These are phyloP conservation scores for Drosophila tani DNA, from an alignment of 1,140 invertebrate species.

Conservation along the genomic window DNA sequence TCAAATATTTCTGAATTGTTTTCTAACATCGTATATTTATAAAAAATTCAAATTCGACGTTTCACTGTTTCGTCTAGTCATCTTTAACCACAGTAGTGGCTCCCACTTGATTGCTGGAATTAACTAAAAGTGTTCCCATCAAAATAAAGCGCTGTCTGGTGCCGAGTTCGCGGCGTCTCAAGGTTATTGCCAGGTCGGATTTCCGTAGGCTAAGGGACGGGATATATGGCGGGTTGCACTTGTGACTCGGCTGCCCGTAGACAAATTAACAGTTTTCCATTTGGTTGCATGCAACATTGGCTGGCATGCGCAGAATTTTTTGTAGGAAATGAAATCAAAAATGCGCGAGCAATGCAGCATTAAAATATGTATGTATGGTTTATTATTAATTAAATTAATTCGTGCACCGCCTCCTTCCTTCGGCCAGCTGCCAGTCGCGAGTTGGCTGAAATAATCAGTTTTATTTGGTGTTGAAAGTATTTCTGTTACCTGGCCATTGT, in stretches of 20 bases:
- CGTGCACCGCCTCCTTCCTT: slow-evolving; percentile 39
- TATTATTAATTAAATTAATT: slow-evolving; percentile 79
- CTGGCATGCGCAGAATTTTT: slow-evolving; percentile 64
- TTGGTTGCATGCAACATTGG: slow-evolving; percentile 46
- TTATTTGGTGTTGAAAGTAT: slow-evolving; percentile 80
- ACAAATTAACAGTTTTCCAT: slow-evolving; percentile 57
- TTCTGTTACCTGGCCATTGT: slow-evolving; percentile 65
- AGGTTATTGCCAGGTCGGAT: slow-evolving; percentile 70
- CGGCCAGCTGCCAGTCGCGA: neutral
- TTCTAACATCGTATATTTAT: neutral
- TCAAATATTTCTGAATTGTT: too few species aligned
- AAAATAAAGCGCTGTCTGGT: slow-evolving; percentile 4
- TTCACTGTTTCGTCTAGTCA: neutral
- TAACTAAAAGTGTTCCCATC: slow-evolving; percentile 16
- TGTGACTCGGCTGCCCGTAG: slow-evolving; percentile 21
- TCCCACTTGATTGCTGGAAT: slow-evolving; percentile 6
- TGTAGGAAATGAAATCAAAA: slow-evolving; percentile 65
- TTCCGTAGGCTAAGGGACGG: neutral
- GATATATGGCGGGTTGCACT: neutral
- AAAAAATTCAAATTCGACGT: neutral
- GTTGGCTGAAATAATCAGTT: slow-evolving; percentile 62
- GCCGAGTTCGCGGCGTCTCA: slow-evolving; percentile 35
- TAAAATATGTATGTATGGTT: slow-evolving; percentile 47
- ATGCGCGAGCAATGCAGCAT: slow-evolving; percentile 42
- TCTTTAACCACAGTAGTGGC: neutral